Evolutionary conservation across 2,113 vertebrate species (phyloP), one percentile per base, ranked within the genome.

Genomic region (Alouatta palliata): DNA sequence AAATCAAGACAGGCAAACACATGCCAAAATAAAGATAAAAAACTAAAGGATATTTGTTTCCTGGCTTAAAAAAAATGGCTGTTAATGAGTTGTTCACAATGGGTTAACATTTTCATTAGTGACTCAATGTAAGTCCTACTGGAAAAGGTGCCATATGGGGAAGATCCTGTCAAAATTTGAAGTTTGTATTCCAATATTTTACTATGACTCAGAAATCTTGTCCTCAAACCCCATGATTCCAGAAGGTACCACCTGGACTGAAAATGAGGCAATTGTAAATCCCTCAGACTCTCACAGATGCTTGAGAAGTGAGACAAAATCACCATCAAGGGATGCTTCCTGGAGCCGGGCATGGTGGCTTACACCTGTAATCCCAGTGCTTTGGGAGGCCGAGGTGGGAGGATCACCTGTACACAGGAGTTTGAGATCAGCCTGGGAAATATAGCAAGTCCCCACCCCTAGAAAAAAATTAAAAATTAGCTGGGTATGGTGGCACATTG

Each of bases 1-100:
- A 98, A 95, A 85, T 76, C 91, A 86, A 95, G 56, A 66, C 8
- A 68, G 23, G 61, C 61, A 84, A 91, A 86, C 49, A 95, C 21
- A 79, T 19, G 35, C 64, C 70, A 70, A 95, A 92, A 90, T 64
- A 61, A 86, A 94, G 58, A 27, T 58, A 64, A 80, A 37, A 64
- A 43, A 68, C 87, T 80, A 45, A 80, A 80, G 54, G 35, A 1
- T 70, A 13, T 25, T 43, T 45, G 58, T 40, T n/a, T n/a, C 10
- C 2, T 8, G 20, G 43, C 37, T 32, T 14, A 30, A n/a, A 32
- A 23, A 27, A 9, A 1, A 5, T 30, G 47, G 21, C 52, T 82
- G 27, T 35, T 52, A 45, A 70, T 13, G 32, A 96, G 45, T 30
- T 43, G 40, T 32, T 61, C 61, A 66, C 7, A 9, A 25, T n/a